A percentile compares a stretch with the other conserved stretches of the same genome.
Conservation (phyloP, 2,888 invertebrate species). For the Athrips mouffetella region DNA sequence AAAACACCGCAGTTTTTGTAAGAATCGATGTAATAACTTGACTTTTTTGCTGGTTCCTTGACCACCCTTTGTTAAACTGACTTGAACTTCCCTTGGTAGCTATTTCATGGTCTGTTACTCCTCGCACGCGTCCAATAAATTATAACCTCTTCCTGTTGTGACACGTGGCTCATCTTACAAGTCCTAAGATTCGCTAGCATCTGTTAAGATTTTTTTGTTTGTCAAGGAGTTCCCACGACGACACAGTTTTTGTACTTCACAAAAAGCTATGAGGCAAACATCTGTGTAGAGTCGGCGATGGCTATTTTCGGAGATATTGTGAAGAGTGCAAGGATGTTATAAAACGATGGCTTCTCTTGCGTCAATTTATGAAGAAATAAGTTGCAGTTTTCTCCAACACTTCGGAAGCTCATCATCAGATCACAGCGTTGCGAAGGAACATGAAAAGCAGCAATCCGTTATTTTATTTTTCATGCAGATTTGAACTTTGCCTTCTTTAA, state of each 20-base stretch:
- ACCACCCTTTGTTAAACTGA: no score
- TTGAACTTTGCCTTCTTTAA: no score
- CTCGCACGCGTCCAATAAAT: constrained; percentile 58
- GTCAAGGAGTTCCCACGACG: constrained; percentile 62
- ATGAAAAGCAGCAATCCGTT: no score
- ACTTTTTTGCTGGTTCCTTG: no score
- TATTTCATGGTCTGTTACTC: constrained; percentile 60
- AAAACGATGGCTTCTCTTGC: constrained; percentile 25
- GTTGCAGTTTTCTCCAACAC: no score
- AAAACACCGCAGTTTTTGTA: no score
- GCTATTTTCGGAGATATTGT: constrained; percentile 59
- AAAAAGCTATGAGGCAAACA: constrained; percentile 64
- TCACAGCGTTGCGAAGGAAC: no score
- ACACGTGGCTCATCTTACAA: constrained; percentile 49
- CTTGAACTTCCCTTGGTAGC: no score
- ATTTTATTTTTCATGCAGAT: no score
- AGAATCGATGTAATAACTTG: no score
- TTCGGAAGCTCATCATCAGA: no score
- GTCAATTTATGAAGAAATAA: no score
- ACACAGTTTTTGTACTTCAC: constrained; percentile 49
- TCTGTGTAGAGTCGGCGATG: constrained; percentile 52
- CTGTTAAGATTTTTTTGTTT: constrained; percentile 49
- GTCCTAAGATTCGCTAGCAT: constrained; percentile 51
- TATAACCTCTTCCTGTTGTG: constrained; percentile 60
- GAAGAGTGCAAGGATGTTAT: constrained; percentile 54